These are phyloP conservation scores for Periplaneta americana DNA, from an alignment of 1,140 invertebrate species.

Conservation along the genomic window DNA sequence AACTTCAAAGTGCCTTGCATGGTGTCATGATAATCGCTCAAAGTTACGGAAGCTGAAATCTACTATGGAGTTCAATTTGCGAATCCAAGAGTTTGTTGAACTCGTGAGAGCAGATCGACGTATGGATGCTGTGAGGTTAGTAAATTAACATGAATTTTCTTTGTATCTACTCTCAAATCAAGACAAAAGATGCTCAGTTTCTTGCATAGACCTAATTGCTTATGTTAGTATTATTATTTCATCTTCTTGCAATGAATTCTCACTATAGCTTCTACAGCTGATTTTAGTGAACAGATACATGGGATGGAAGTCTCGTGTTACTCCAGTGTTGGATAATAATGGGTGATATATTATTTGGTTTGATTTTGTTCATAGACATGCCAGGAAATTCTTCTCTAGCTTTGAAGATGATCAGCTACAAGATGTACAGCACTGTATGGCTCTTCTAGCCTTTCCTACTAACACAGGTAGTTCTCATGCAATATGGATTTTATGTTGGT, in stretches of 20 bases:
- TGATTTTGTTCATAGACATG: conserved; percentile 74
- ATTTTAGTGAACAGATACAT: no score
- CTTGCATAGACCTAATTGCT: no score
- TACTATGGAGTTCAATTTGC: conserved; percentile 86
- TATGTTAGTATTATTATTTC: no score
- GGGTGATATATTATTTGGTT: no score
- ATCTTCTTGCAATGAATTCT: no score
- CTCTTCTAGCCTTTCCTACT: conserved; percentile 83
- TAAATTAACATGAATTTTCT: neutral
- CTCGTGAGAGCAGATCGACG: conserved; percentile 79
- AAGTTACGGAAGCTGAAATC: conserved; percentile 90
- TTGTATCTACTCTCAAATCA: neutral
- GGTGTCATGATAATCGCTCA: conserved; percentile 97
- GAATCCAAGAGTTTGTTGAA: conserved; percentile 94
- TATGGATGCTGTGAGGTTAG: conserved; percentile 77
- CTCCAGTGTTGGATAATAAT: no score
- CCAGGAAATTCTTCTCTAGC: conserved; percentile 84
- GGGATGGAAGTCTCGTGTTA: no score
- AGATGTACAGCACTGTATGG: conserved; percentile 92
- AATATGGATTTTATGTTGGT: no score
- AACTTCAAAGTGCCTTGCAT: conserved; percentile 84
- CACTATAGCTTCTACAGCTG: no score
- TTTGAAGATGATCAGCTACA: conserved; percentile 81
- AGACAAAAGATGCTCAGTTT: no score
- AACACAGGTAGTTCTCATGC: conserved; percentile 55